A percentile compares a stretch with the other conserved stretches of the same genome.
These are phyloP conservation scores for Hippocampus barbouri DNA, from an alignment of 2,113 vertebrate genomes.

Conservation along the genomic window DNA sequence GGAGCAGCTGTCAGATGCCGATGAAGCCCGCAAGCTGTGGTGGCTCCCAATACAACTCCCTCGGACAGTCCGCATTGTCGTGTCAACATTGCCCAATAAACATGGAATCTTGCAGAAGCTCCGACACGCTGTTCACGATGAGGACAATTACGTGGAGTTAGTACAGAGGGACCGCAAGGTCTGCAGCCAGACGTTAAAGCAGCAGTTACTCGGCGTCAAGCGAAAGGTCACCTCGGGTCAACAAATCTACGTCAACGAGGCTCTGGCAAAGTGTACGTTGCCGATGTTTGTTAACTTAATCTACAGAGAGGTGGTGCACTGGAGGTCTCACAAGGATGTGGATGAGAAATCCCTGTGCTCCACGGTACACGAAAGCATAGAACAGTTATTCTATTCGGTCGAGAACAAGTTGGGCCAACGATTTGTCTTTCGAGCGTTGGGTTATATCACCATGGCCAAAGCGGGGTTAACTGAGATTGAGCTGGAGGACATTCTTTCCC, in stretches of 20 bases:
- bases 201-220: slow-evolving; percentile 88
- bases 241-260: slow-evolving; percentile 97
- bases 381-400: slow-evolving; percentile 92
- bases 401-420: slow-evolving; percentile 87
- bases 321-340: slow-evolving; percentile 97
- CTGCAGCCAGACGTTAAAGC: slow-evolving; percentile 96
- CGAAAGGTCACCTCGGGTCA: slow-evolving; percentile 98
- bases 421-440: slow-evolving; percentile 88
- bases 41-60: slow-evolving; percentile 95
- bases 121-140: slow-evolving; percentile 86
- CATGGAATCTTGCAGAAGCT: slow-evolving; percentile 95
- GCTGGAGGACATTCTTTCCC: slow-evolving; percentile 91
- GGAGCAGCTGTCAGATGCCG: slow-evolving; percentile 88
- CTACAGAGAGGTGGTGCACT: slow-evolving; percentile 90
- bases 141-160: slow-evolving; percentile 87
- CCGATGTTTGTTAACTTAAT: slow-evolving; percentile 99
- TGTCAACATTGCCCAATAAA: slow-evolving; percentile 96
- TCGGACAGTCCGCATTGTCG: slow-evolving; percentile 86
- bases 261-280: slow-evolving; percentile 91
- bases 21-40: slow-evolving; percentile 94
- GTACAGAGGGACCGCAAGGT: slow-evolving; percentile 87
- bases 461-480: slow-evolving; percentile 93
- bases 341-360: slow-evolving; percentile 89
- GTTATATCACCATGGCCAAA: slow-evolving; percentile 96
- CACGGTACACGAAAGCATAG: slow-evolving; percentile 95